Base-by-base conservation (phyloP, 2,797 vertebrate genomes). In the Rhynchonycteris naso region DNA sequence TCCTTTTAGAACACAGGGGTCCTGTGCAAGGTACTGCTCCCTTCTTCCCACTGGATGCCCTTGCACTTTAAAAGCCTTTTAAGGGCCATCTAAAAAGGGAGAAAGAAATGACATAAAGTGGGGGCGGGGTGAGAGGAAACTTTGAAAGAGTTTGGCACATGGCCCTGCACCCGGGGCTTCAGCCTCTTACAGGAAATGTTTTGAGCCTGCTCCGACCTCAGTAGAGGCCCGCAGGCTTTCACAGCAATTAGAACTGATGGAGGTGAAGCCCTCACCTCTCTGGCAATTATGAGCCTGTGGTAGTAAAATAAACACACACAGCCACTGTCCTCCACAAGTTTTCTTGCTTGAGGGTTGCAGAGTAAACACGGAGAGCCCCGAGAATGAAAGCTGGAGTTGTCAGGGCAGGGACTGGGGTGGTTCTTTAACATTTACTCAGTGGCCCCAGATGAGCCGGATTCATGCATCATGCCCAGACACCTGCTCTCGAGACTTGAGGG, bases 251-350 rank as follows among this genome's bases (percentile, higher is more conserved):
- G 71, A 94, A 69, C 78, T n/a, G 74, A 91, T 35, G 66, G 90
- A 97, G 76, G 86, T 87, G 93, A 92, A 90, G 71, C 69, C 93
- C 92, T 96, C 56, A 75, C 94, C 96, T 96, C 94, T 94, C 79
- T 74, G 74, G 94, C 86, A 96, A 91, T 96, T 95, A 96, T 18
- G 66, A 91, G 79, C 58, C 90, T n/a, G 16, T 61, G 85, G 92
- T 94, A 96, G 91, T 97, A 97, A 97, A 97, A 97, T 96, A 97
- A 97, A 92, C 92, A 96, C 95, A 95, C 28, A n/a, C 72, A 65
- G 95, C 90, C 95, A 93, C 94, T 97, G 95, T 96, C 92, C 50
- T 69, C 85, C 83, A 19, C 56, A 86, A 80, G 86, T 85, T 95
- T 95, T 80, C 85, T 95, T 76, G 61, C 75, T 85, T 35, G 54